These are phyloP conservation scores for Sycophaga agraensis DNA, from an alignment of 1,140 invertebrate genomes.

Conservation along the genomic window DNA sequence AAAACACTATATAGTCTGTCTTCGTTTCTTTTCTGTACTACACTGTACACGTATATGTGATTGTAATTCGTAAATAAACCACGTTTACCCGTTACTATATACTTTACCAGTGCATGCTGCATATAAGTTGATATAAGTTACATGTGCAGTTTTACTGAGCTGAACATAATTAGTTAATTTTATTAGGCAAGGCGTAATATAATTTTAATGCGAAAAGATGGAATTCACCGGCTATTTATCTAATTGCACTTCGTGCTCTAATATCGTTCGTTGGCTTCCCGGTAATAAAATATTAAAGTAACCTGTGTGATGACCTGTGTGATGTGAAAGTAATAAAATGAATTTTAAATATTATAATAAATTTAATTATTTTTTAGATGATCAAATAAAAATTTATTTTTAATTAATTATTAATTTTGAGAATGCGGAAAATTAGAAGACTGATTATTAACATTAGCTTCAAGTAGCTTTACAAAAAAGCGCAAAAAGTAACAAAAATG, in stretches of 20 bases:
- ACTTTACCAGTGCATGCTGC: neutral
- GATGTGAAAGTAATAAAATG: neutral
- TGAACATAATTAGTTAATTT: neutral
- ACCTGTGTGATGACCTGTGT: constrained; percentile 12
- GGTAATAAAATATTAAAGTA: constrained; percentile 14
- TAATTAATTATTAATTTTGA: neutral
- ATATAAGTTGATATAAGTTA: neutral
- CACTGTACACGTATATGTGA: neutral
- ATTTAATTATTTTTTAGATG: neutral
- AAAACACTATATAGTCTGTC: too few relatives aligned
- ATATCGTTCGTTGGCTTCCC: constrained; percentile 8
- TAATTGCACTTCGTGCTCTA: neutral
- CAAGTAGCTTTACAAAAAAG: neutral
- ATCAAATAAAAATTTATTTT: neutral
- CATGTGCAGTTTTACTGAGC: neutral
- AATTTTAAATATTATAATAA: neutral
- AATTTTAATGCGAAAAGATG: constrained; percentile 5
- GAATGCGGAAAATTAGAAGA: constrained; percentile 12
- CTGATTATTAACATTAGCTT: constrained; percentile 1
- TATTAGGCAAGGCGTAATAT: neutral
- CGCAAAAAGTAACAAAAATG: constrained; percentile 13
- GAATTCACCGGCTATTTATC: constrained; percentile 16
- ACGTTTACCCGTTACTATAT: too few relatives aligned
- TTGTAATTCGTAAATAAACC: constrained; percentile 18
- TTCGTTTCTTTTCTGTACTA: too few relatives aligned